Conservation (phyloP, 2,113 vertebrate genomes). For the Sarotherodon lohbergeri region DNA sequence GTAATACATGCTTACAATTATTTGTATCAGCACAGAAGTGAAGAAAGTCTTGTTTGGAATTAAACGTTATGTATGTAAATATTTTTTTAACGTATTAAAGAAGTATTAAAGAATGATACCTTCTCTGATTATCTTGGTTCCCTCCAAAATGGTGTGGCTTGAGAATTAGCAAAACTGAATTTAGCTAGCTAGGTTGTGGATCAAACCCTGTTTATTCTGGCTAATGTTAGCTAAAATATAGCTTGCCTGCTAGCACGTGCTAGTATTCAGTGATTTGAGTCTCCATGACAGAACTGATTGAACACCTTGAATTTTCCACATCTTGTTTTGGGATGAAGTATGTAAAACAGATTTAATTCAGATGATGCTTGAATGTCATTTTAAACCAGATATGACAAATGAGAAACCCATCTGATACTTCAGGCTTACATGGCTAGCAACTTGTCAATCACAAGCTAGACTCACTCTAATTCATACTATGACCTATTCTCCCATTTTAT, state of each 20-base stretch:
- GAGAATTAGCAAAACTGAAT: not conserved
- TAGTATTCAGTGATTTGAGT: not conserved
- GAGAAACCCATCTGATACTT: not conserved
- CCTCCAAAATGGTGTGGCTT: not conserved
- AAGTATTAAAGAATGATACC: not conserved
- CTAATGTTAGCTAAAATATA: not conserved
- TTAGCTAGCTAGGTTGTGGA: not conserved
- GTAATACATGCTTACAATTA: not conserved
- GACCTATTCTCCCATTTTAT: not conserved
- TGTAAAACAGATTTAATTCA: not conserved
- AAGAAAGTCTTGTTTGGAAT: not conserved
- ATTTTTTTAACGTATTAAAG: fast-evolving
- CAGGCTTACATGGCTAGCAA: not conserved
- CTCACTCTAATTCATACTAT: not conserved
- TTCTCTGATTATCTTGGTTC: not conserved
- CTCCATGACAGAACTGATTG: not conserved
- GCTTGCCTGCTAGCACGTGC: not conserved
- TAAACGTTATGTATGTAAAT: fast-evolving
- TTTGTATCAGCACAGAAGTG: not conserved
- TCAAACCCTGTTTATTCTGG: not conserved
- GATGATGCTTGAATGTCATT: not conserved
- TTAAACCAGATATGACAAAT: not conserved
- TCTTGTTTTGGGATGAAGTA: not conserved
- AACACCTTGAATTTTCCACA: fast-evolving
- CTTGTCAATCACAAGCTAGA: fast-evolving